Base-by-base conservation (phyloP, 2,797 vertebrate species). In the Hemibagrus guttatus region DNA sequence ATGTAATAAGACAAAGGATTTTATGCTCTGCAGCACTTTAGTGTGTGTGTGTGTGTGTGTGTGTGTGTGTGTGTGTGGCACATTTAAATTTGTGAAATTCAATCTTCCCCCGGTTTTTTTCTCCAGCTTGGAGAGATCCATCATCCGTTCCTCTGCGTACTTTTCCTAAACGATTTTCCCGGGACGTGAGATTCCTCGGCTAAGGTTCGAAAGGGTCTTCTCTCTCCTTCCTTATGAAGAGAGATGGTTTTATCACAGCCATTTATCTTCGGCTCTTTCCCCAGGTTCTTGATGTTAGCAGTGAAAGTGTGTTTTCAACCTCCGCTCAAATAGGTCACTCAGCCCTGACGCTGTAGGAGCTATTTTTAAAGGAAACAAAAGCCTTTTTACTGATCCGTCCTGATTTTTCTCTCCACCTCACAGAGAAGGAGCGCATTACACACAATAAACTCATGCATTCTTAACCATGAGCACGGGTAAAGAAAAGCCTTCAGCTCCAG, bases 211-310 rank as follows among this genome's bases (percentile, higher is more conserved):
- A 88, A 85, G 71, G 46, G 64, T 69, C 59, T 84, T 28, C 85
- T 87, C 83, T 87, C 71, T 23, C 75, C 72, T 59, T 88, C 49
- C 64, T 88, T 84, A 89, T 89, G 85, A 89, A 88, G 87, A 89
- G 84, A 85, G 88, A 90, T 86, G 52, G 87, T 83, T 90, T 90
- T 87, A 89, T 90, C 89, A 86, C 49, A n/a, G 72, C 76, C 87
- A 89, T 91, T 90, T 81, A 91, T 92, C 87, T 89, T 87, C 81
- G 31, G 31, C 39, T 64, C 63, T 28, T 81, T 74, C 83, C 81
- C 81, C 81, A 69, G 81, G 56, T 80, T 85, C 74, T 28, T 46
- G 61, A 80, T 52, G 61, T 52, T 16, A 14, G 86, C 56, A 28
- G 3, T 52, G 85, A 91, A 90, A 80, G 85, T 74, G 84, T 52